Base-by-base conservation (phyloP, 2,113 vertebrate species). In the Siniperca chuatsi region DNA sequence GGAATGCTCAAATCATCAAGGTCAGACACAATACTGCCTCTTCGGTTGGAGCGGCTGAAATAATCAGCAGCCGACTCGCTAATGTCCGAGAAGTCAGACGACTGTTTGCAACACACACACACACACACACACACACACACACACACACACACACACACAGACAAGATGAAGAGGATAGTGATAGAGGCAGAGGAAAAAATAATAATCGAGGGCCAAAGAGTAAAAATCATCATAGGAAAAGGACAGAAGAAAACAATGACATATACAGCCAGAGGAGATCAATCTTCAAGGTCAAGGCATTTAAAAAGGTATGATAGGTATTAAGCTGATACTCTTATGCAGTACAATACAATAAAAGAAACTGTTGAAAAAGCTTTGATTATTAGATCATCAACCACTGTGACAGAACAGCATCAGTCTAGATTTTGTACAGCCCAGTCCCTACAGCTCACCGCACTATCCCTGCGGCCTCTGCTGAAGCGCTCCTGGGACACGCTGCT, bases 61-160 rank as follows among this genome's bases (percentile, higher is more conserved):
- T 97, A 99, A 92, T 99, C 98, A 65, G 98, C 98, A 16, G 97
- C 95, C 71, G 97, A 97, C 93, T 97, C 98, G 87, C 96, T 98
- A 89, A 95, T 95, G 93, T 96, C 95, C 86, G 96, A 97, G 96
- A 98, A 96, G 93, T 95, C 96, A 93, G 95, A 97, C 1, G 90
- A 95, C 97, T 98, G 79, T 64, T 82, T 64, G 33, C 67, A 40
- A 66, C 54, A 67, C 25, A 80, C 13, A 75, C 42, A 78, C 42
- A 44, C 8, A 10, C 40, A 40, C 40, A 40, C 37, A 8, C 6
- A 6, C 1, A 42, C 40, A 42, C 40, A 42, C 40, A 42, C 40
- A 42, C 40, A 42, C 40, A 42, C 40, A 78, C 9, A 78, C 46
- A 42, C 40, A 42, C 40, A 78, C 9, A 78, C 46, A 77, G n/a